These are phyloP conservation scores for Arctocebus calabarensis DNA, from an alignment of 2,797 vertebrate species.

Conservation along the genomic window DNA sequence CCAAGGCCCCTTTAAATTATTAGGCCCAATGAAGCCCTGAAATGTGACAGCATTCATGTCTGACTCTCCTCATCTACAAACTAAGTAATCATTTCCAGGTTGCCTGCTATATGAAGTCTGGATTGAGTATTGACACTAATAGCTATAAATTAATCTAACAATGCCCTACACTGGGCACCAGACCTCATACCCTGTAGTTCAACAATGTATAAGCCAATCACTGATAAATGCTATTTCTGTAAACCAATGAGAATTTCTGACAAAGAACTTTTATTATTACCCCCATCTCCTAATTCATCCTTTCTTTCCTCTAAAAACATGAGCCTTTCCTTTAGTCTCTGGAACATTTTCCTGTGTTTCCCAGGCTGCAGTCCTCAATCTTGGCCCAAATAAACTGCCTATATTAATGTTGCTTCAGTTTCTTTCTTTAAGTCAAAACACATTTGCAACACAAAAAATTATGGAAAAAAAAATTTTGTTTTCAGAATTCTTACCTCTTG, in stretches of 20 bases:
- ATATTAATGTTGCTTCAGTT: not conserved
- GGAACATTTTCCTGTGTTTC: not conserved
- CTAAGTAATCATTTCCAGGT: not conserved
- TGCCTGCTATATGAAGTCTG: not conserved
- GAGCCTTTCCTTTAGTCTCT: not conserved
- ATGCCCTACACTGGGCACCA: not conserved
- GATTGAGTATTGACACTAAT: not conserved
- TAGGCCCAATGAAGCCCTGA: not conserved
- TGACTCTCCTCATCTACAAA: not conserved
- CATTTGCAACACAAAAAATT: slow-evolving; percentile 54
- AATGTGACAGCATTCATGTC: not conserved
- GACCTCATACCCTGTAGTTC: not conserved
- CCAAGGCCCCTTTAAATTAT: not conserved
- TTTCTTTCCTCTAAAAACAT: not conserved
- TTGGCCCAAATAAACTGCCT: not conserved
- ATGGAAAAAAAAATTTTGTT: not conserved
- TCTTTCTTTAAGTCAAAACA: not conserved
- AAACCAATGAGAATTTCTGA: not conserved
- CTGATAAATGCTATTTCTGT: not conserved
- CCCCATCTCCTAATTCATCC: not conserved
- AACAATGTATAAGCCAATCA: not conserved
- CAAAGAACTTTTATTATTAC: not conserved
- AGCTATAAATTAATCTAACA: not conserved
- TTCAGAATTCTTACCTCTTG: slow-evolving; percentile 90
- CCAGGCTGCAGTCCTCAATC: not conserved